Base-by-base conservation (phyloP, 2,888 invertebrate species). In the Drosophila borealis region DNA sequence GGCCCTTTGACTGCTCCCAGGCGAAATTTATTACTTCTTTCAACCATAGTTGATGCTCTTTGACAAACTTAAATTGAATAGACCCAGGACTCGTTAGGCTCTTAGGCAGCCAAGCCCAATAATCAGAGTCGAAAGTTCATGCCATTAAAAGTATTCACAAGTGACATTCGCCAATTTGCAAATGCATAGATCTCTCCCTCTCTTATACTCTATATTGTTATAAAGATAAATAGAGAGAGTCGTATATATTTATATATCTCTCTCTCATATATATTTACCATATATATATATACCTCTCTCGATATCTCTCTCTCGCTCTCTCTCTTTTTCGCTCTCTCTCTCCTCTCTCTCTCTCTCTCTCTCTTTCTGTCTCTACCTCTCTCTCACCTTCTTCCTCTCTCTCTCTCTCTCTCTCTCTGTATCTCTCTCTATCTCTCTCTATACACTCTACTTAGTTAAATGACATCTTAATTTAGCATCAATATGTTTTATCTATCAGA, bases 61-160 rank as follows among this genome's bases (percentile, higher is more conserved):
- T 75, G 75, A 78, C 50, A 78, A 68, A 73, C 74, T 73, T 78
- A 46, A 78, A 75, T 75, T 78, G 64, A 73, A 78, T 78, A 68
- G 61, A 61, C 44, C 57, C 49, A 19, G 37, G 48, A 54, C 53
- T 54, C 42, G 44, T 50, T 50, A 48, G 45, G 53, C 49, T 39
- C 19, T 36, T 10, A 57, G 65, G n/a, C 39, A 34, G 11, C 36
- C 46, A 17, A 62, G 55, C n/a, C 21, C 61, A 62, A 69, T 61
- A 41, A 55, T 69, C 39, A 11, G 39, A 46, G 36, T 13, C 46
- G 36, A 65, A 70, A 76, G 45, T 65, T 50, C 25, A 46, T 53
- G 68, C 41, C 41, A 48, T 42, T 29, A 44, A 69, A 59, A 50
- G 17, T 53, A 68, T 44, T 67, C 68, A 33, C 39, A 66, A 54